Base-by-base conservation (phyloP, 2,888 invertebrate species). In the Hemithea aestivaria region DNA sequence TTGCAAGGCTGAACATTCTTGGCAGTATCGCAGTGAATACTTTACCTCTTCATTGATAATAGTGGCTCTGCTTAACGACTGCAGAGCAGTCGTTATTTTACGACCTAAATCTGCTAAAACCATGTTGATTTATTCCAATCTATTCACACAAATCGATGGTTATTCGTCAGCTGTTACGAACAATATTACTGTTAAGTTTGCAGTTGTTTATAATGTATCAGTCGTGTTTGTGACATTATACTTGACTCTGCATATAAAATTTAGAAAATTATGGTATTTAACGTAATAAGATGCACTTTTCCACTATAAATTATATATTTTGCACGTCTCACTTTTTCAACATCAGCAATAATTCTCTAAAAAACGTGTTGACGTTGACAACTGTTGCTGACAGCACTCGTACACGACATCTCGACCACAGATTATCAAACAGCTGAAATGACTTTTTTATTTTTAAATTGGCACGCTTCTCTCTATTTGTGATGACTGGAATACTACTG, bases 31-130 rank as follows among this genome's bases (percentile, higher is more conserved):
- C 1, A 22, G 2, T 26, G 25, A 6, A 24, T 12, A 21, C 25
- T 8, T 32, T 88, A 96, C 96, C 91, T 98, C 98, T 89, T 98
- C 97, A 89, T 98, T 98, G 64, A 99, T 99, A 52, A 99, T 94
- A 29, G 98, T 98, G 45, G 98, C 98, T 89, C 97, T 97, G 88
- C 98, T 98, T 56, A 99, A 89, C 35, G 98, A 98, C 78, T 98
- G 95, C 82, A 99, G 89, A 50, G 99, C 99, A 82, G 96, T 95
- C 69, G 99, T 99, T 76, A 99, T 99, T 90, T 98, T 98, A 74
- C 99, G 94, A 74, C 99, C 99, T 80, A 99, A 92, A 91, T 99
- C 99, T 67, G 99, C 99, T 91, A 99, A 95, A 80, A 99, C 99
- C 99, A 99, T 99, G 76, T 89, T 93, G 73, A 51, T 57, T 48